phyloP scores from a whole-genome alignment of 2,797 vertebrate genomes.

The Chloroceryle inda region DNA sequence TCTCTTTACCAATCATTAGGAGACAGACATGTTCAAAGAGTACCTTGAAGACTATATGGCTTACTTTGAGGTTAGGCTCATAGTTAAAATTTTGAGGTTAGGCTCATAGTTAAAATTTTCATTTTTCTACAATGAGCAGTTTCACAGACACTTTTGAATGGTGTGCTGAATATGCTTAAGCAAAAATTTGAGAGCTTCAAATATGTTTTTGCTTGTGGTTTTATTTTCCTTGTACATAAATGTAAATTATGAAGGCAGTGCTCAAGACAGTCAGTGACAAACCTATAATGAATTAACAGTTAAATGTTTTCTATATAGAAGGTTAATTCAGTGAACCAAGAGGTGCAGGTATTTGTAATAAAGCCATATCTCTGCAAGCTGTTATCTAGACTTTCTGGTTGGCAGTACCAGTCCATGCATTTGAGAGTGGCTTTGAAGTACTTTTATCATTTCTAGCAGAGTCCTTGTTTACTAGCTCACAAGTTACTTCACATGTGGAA shows the following conservation, averaged over 20 bases:
- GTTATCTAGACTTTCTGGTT: neutral
- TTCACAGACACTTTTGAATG: neutral
- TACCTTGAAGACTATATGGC: neutral
- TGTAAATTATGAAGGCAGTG: neutral
- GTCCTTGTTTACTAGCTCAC: neutral
- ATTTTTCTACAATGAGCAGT: neutral
- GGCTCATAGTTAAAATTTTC: neutral
- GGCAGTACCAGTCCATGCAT: neutral
- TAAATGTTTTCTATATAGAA: neutral
- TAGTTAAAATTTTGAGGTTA: neutral
- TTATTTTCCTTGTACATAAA: neutral
- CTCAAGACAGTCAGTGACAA: neutral
- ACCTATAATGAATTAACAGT: neutral
- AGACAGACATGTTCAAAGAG: neutral
- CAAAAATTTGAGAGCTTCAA: neutral
- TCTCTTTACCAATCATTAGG: neutral
- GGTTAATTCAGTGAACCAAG: neutral
- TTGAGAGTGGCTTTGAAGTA: constrained; percentile 7
- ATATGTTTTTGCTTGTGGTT: neutral
- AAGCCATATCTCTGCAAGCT: neutral
- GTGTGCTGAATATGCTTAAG: neutral
- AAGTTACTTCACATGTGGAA: neutral
- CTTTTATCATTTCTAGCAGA: neutral
- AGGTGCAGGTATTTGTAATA: neutral
- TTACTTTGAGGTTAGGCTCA: neutral